phyloP scores from a whole-genome alignment of 2,113 vertebrate species.

The Stegostoma tigrinum region DNA sequence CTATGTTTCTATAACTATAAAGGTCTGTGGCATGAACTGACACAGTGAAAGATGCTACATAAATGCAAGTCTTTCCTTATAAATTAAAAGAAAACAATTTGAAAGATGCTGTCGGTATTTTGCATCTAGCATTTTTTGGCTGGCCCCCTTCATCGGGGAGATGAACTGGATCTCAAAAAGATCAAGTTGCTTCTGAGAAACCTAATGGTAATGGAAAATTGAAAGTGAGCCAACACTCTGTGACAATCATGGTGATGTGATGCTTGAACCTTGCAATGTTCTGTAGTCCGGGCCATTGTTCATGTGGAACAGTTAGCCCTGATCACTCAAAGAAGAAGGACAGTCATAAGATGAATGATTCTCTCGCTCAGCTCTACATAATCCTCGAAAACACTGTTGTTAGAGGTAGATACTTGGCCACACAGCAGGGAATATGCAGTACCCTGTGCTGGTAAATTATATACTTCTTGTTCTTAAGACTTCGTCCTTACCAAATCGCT shows the following conservation, averaged over 20 bases:
- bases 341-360: background rate
- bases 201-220: constrained; percentile 25
- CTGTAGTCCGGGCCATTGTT: background rate
- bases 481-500: background rate
- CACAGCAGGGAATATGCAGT: background rate
- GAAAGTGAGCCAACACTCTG: background rate
- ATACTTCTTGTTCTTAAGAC: background rate
- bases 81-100: background rate
- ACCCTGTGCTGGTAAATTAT: background rate
- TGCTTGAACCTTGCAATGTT: background rate
- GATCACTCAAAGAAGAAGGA: background rate
- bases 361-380: background rate
- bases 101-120: background rate
- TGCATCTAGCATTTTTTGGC: background rate
- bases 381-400: background rate
- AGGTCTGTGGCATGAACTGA: background rate
- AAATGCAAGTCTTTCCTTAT: background rate
- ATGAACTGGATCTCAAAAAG: background rate
- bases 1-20: background rate
- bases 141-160: background rate
- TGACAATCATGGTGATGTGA: background rate
- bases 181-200: background rate
- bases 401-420: background rate
- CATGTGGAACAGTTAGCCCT: background rate
- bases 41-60: background rate